These are phyloP conservation scores for Gymnarchus niloticus DNA, from an alignment of 2,113 vertebrate genomes.

Conservation along the genomic window DNA sequence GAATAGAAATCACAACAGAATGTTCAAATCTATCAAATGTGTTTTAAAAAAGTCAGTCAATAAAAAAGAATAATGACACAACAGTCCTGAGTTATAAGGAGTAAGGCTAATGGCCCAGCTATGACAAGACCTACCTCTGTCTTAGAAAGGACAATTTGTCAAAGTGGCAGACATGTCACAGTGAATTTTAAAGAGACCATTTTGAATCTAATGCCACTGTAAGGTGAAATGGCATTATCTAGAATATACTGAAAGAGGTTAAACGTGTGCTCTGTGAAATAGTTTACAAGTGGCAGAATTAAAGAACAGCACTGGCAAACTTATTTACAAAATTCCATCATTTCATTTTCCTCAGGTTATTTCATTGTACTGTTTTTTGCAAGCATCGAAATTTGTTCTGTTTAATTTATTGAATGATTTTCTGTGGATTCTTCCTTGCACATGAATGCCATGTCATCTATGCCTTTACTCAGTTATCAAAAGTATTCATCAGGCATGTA, in stretches of 20 bases:
- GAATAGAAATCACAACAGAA: slow-evolving; percentile 13
- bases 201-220: not conserved
- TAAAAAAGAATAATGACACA: slow-evolving; percentile 3
- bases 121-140: slow-evolving; percentile 6
- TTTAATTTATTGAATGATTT: not conserved
- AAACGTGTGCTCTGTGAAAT: not conserved
- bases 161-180: not conserved
- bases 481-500: not conserved
- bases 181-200: slow-evolving; percentile 15
- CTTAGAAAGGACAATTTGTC: slow-evolving; percentile 12
- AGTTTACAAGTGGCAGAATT: not conserved
- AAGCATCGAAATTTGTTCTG: not conserved
- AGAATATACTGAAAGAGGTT: not conserved
- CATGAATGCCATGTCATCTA: not conserved
- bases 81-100: not conserved
- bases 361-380: not conserved
- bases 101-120: not conserved
- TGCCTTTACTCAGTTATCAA: not conserved
- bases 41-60: slow-evolving; percentile 11
- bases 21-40: not conserved
- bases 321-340: not conserved
- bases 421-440: not conserved
- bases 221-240: not conserved
- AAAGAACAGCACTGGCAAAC: not conserved
- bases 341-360: not conserved